Conservation (phyloP, 1,140 invertebrate genomes). For the Pseudomyrmex flavicornis region DNA sequence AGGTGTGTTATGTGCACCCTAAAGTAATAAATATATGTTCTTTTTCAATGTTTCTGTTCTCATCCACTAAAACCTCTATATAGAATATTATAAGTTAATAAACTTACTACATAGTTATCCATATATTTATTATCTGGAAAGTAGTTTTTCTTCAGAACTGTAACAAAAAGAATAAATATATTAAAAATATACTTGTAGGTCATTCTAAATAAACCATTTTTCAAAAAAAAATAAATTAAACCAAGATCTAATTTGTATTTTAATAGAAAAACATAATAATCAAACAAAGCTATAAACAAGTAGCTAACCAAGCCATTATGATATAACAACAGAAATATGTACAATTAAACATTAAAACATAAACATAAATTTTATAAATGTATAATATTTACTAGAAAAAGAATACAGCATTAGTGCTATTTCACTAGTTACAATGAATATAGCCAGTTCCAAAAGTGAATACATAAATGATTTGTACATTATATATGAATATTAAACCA, state of each 20-base stretch:
- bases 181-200: neutral
- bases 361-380: too few relatives aligned
- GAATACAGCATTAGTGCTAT: neutral
- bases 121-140: conserved; percentile 83
- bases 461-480: neutral
- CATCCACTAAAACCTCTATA: neutral
- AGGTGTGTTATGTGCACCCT: conserved; percentile 82
- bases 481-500: too few relatives aligned
- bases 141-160: conserved; percentile 78
- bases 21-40: conserved; percentile 37
- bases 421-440: too few relatives aligned
- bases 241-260: too few relatives aligned
- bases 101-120: conserved; percentile 85
- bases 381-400: neutral
- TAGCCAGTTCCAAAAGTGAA: neutral
- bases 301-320: too few relatives aligned
- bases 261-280: too few relatives aligned
- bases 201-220: too few relatives aligned
- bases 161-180: conserved; percentile 72
- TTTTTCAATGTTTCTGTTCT: neutral
- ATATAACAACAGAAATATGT: too few relatives aligned
- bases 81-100: conserved; percentile 2
- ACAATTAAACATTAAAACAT: too few relatives aligned
- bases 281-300: too few relatives aligned
- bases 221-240: too few relatives aligned